Evolutionary conservation across 1,140 invertebrate species (phyloP).

Genomic region (Sinella curviseta): DNA sequence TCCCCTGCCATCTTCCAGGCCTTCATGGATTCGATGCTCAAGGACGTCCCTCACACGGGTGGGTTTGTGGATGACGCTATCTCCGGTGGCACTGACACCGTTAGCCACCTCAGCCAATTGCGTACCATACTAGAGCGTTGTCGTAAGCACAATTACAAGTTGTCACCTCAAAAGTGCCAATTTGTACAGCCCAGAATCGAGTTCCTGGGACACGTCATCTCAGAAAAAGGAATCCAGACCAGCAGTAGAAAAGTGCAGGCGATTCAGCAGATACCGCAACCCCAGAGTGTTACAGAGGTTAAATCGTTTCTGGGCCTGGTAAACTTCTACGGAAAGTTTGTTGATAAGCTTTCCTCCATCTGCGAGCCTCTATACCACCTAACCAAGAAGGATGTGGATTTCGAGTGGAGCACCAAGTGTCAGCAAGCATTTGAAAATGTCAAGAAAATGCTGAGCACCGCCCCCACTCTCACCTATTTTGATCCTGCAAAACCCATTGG

Average conservation of each 20-base stretch:
- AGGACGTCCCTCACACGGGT: not conserved
- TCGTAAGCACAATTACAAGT: too few relatives aligned
- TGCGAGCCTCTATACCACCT: conserved; percentile 50
- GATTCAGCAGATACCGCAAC: conserved; percentile 48
- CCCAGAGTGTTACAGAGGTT: conserved; percentile 47
- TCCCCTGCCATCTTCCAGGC: conserved; percentile 49
- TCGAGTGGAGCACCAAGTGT: too few relatives aligned
- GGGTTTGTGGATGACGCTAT: not conserved
- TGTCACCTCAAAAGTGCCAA: too few relatives aligned
- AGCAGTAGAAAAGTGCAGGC: conserved; percentile 53
- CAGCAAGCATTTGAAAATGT: too few relatives aligned
- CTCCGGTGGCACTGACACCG: too few relatives aligned
- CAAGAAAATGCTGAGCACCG: not conserved
- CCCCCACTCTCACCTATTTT: too few relatives aligned
- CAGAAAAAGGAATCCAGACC: conserved; percentile 52
- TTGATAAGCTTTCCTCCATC: conserved; percentile 50
- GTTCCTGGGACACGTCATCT: conserved; percentile 50
- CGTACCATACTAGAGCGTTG: not conserved
- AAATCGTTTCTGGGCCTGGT: conserved; percentile 51
- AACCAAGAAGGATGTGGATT: too few relatives aligned
- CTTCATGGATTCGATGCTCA: not conserved
- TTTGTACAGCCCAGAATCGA: not conserved
- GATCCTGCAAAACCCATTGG: too few relatives aligned
- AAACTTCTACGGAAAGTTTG: too few relatives aligned
- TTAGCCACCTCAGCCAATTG: not conserved